Evolutionary conservation across 2,797 vertebrate species (phyloP).

Genomic region (Acridotheres tristis): DNA sequence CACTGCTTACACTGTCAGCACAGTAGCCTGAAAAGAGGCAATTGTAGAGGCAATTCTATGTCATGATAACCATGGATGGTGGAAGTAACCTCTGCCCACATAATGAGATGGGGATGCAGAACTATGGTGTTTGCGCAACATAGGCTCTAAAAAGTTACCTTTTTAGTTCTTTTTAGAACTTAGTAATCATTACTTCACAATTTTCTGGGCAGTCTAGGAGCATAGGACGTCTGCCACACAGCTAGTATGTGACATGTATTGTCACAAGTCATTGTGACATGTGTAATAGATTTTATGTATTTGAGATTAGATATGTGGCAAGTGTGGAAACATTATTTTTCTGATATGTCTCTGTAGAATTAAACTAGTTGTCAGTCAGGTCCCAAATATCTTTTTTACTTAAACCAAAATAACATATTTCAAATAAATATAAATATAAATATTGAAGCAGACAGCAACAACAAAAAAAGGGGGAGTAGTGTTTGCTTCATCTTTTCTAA

Average conservation of each 20-base stretch:
- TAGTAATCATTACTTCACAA: not conserved
- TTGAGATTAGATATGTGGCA: not conserved
- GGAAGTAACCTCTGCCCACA: not conserved
- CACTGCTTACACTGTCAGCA: not conserved
- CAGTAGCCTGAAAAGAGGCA: not conserved
- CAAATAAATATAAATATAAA: not conserved
- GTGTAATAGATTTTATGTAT: not conserved
- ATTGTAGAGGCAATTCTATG: not conserved
- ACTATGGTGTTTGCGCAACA: not conserved
- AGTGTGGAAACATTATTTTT: not conserved
- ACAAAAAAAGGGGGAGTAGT: accelerated
- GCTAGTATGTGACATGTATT: not conserved
- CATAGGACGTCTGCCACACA: not conserved
- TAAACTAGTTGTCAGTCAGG: not conserved
- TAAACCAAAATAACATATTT: not conserved
- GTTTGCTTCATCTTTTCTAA: not conserved
- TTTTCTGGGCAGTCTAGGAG: not conserved
- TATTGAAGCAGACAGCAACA: not conserved
- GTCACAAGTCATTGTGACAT: not conserved
- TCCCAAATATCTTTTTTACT: not conserved
- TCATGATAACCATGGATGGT: not conserved
- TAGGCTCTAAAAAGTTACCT: not conserved
- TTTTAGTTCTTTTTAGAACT: not conserved
- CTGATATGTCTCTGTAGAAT: not conserved
- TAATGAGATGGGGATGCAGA: not conserved